These are phyloP conservation scores for Eupelmus urozonus DNA, from an alignment of 2,888 invertebrate species.

Conservation along the genomic window DNA sequence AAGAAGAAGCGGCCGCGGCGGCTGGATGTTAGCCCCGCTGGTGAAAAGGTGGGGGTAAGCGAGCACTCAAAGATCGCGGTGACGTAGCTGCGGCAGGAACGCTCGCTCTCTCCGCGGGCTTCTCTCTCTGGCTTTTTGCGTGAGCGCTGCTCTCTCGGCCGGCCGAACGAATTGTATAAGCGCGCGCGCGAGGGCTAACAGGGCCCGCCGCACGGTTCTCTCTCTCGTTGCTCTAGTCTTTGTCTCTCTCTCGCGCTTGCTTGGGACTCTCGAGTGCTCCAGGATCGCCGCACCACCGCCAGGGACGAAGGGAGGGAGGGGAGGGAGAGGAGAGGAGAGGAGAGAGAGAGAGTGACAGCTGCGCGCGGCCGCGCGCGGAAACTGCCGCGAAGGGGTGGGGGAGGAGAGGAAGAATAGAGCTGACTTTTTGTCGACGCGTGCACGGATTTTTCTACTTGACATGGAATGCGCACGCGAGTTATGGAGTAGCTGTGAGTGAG, in stretches of 20 bases:
- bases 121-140: not conserved
- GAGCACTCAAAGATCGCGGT: slow-evolving; percentile 74
- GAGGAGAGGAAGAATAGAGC: not conserved
- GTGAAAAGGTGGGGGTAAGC: slow-evolving; percentile 71
- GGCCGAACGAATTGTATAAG: not conserved
- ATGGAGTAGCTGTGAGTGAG: not conserved
- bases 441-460: too few relatives aligned
- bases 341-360: not conserved
- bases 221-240: slow-evolving; percentile 28
- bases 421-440: not conserved
- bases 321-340: not conserved
- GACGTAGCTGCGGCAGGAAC: slow-evolving; percentile 75
- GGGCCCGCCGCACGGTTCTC: too few relatives aligned
- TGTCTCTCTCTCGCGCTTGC: not conserved
- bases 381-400: slow-evolving; percentile 21
- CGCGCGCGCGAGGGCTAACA: slow-evolving; percentile 34
- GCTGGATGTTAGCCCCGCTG: slow-evolving; percentile 19
- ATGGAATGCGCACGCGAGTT: not conserved
- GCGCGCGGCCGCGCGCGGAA: too few relatives aligned
- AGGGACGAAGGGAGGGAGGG: slow-evolving; percentile 41
- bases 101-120: slow-evolving; percentile 73
- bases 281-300: not conserved
- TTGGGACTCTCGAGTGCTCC: too few relatives aligned
- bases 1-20: slow-evolving; percentile 22
- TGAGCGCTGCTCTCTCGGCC: not conserved